Evolutionary conservation across 92 coral and sea anemone genomes (phyloP), one percentile per base, ranked within the genome.

Genomic region (Porites divaricata): DNA sequence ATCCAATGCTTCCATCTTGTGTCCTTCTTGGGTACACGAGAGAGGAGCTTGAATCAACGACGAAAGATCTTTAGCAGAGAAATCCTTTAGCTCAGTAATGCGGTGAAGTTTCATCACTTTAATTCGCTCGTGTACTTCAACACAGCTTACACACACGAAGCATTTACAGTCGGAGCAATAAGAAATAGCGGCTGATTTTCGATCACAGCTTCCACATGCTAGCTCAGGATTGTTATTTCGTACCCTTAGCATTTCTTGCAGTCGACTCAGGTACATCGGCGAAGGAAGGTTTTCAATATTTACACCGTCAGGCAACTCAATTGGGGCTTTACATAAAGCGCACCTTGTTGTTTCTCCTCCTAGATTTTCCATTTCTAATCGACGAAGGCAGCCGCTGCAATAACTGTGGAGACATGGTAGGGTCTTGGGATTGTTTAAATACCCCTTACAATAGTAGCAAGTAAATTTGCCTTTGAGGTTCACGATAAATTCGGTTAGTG

Each of bases 161-260:
- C 95, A 89, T 83, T 87, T 92, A 53, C 98, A 94, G 21, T 91
- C 92, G 57, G 81, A 91, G 75, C 98, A 94, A 66, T 86, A 94
- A n/a, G 95, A 84, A 69, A 80, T 82, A 0, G 95, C 98, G 24
- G 70, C 45, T 23, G 74, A 52, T 74, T 67, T 84, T 75, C 87
- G 77, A 65, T 94, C 95, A 41, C 98, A 94, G 50, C 95, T 91
- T 26, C 90, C 89, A 49, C 98, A 91, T 9, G 92, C 63, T 20
- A 91, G 70, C 72, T 89, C 92, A 23, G 90, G 82, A 74, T 87
- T 86, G 69, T 81, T 93, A 70, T 85, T 83, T 49, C 85, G 88
- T 78, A 88, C 76, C 41, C 80, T 88, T 63, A 91, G 81, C 64
- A 94, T 87, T 11, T 89, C 88, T 74, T 91, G 95, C 78, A 94